Base-by-base conservation (phyloP, 2,888 invertebrate species). In the Trypoxylon attenuatum region DNA sequence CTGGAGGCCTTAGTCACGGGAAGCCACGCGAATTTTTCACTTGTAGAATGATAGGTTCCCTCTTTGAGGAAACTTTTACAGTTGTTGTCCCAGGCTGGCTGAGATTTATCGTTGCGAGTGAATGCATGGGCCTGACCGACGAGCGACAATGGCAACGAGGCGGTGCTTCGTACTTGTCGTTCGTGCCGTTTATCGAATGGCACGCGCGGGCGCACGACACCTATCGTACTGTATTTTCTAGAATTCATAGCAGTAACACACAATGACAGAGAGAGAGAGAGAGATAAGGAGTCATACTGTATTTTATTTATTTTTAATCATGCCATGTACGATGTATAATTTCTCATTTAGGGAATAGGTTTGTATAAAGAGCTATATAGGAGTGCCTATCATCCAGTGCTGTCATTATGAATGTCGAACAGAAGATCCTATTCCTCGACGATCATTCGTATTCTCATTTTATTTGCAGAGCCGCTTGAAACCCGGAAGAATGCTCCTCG, bases 401-500 rank as follows among this genome's bases (percentile, higher is more conserved):
- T 80, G 82, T 82, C 73, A 73, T 70, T 80, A 29, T 54, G 55
- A 77, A 75, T 79, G 80, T 82, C 71, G 66, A 61, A 71, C 61
- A 58, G 49, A 70, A 73, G 65, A 66, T 73, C 43, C 70, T 75
- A 66, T 78, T 79, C 72, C 61, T 75, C 63, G 54, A 67, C 68
- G 66, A 76, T 85, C 73, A 83, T 79, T 81, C 67, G 71, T 39
- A 51, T n/a, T 73, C 52, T 74, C 55, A 68, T 81, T 79, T 84
- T 82, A 79, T 80, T 88, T 89, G 29, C 88, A 95, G 94, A 97
- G 98, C 83, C 96, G 99, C 68, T 90, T 99, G 81, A 97, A 98
- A 88, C 99, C 99, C 1, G 99, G 99, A 2, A 92, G 98, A 73
- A 99, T 99, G 99, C 89, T 99, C 85, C 89, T 99, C 76, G 98